Evolutionary conservation across 37 sponge, comb jelly and placozoan species (phyloP).

Genomic region (Axinella damicornis): DNA sequence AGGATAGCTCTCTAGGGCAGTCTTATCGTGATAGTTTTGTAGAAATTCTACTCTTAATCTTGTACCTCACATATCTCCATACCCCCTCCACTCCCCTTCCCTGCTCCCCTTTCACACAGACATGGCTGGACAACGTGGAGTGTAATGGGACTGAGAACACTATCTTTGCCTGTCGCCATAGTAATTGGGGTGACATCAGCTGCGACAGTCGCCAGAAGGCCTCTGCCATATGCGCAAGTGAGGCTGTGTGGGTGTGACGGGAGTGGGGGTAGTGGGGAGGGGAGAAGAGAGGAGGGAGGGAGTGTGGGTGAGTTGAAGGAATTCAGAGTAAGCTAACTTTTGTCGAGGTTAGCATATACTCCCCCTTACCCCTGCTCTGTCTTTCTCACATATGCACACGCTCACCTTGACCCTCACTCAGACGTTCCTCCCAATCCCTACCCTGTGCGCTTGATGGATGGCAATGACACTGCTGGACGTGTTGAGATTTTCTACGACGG

Average conservation of each 20-base stretch:
- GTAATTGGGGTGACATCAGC: slow-evolving; percentile 30
- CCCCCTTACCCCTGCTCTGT: no score
- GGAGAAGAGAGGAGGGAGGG: no score
- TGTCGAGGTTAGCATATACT: no score
- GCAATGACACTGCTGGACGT: slow-evolving; percentile 34
- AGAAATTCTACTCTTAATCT: no score
- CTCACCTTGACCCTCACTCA: no score
- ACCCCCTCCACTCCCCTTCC: not conserved
- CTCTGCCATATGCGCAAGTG: slow-evolving; percentile 33
- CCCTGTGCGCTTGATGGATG: slow-evolving; percentile 36
- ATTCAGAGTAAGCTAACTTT: no score
- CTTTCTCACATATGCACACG: no score
- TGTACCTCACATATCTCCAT: not conserved
- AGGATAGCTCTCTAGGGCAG: no score
- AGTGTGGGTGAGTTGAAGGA: no score
- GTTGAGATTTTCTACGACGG: slow-evolving; percentile 45
- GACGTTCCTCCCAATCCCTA: not conserved
- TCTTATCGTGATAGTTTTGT: no score
- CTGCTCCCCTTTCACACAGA: slow-evolving; percentile 5
- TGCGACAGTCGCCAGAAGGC: slow-evolving; percentile 34
- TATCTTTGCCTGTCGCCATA: slow-evolving; percentile 42
- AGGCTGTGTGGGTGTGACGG: no score
- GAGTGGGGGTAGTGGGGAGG: no score
- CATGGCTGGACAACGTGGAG: slow-evolving; percentile 60
- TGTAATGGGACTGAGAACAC: slow-evolving; percentile 59